Percentiles rank a stretch among this genome's conserved stretches.
phyloP scores from a whole-genome alignment of 2,888 invertebrate species.

The Lepetodrilus schrolli region DNA sequence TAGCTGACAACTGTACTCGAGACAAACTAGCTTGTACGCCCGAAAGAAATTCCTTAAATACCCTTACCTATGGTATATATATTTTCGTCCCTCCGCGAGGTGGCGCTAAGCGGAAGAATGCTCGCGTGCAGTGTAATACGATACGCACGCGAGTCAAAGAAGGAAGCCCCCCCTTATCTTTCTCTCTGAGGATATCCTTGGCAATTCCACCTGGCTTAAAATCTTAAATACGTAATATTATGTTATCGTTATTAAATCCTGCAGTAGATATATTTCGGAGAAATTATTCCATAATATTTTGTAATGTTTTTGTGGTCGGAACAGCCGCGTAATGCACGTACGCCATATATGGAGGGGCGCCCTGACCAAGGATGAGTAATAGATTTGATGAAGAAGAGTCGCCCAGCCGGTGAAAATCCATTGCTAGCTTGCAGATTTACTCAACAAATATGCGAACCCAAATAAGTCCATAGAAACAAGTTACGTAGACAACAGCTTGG shows the following conservation, averaged over 20 bases:
- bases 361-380: conserved; percentile 14
- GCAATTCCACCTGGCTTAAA: neutral
- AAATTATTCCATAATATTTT: neutral
- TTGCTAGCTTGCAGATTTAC: conserved; percentile 32
- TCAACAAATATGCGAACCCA: conserved; percentile 37
- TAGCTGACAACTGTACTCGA: conserved; percentile 37
- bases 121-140: conserved; percentile 31
- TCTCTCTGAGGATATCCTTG: neutral
- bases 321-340: neutral
- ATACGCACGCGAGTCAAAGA: conserved; percentile 33
- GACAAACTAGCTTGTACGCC: conserved; percentile 60
- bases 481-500: conserved; percentile 21
- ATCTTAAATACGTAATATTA: neutral
- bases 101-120: neutral
- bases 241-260: neutral
- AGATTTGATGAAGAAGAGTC: neutral
- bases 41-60: conserved; percentile 68
- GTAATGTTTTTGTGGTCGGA: neutral
- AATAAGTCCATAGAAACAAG: conserved; percentile 39
- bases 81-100: conserved; percentile 35
- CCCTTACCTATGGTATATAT: conserved; percentile 58
- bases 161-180: conserved; percentile 26
- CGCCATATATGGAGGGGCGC: conserved; percentile 35
- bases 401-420: neutral
- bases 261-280: neutral